Conservation (phyloP, 1,140 invertebrate genomes). For the Anagrus nilaparvatae region DNA sequence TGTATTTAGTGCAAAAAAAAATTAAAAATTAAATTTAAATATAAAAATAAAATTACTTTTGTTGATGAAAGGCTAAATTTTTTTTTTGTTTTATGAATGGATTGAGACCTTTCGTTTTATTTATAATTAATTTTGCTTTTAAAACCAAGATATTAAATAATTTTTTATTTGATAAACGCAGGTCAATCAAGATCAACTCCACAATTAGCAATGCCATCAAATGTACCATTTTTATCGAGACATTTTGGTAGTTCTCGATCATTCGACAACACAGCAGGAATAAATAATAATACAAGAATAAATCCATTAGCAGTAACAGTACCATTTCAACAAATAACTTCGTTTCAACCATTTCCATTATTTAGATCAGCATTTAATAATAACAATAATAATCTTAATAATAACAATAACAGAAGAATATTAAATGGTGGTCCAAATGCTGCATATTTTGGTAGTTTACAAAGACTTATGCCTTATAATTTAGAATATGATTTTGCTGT, state of each 20-base stretch:
- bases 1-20: no score
- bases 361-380: slow-evolving; percentile 27
- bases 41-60: no score
- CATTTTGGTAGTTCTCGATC: slow-evolving; percentile 71
- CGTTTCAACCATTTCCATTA: slow-evolving; percentile 9
- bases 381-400: no score
- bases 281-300: no score
- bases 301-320: slow-evolving; percentile 18
- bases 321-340: slow-evolving; percentile 1
- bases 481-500: slow-evolving; percentile 75
- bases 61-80: no score
- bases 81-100: no score
- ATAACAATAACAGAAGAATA: no score
- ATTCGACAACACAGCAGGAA: slow-evolving; percentile 41
- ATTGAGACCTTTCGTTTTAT: no score
- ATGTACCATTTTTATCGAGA: slow-evolving; percentile 53
- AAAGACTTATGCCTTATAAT: slow-evolving; percentile 73
- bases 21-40: no score
- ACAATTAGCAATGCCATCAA: slow-evolving; percentile 23
- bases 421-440: slow-evolving; percentile 66
- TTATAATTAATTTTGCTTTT: no score
- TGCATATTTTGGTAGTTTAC: slow-evolving; percentile 74
- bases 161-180: no score
- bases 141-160: no score
- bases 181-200: slow-evolving; percentile 40